A percentile compares a stretch with the other conserved stretches of the same genome.
phyloP scores from a whole-genome alignment of 2,888 invertebrate species.

The Smittia sp. region DNA sequence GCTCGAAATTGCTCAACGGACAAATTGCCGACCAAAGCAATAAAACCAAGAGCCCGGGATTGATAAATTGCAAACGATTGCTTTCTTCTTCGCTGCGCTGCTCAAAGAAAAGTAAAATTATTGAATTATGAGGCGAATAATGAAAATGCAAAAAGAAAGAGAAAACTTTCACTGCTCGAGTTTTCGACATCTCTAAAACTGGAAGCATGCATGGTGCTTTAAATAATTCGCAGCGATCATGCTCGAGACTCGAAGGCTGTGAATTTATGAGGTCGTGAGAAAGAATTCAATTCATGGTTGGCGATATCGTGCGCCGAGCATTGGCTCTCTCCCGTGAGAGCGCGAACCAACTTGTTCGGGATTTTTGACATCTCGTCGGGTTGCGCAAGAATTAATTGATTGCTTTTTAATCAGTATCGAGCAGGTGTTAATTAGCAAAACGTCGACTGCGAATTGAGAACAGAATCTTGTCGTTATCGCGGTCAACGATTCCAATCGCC shows the following conservation, averaged over 20 bases:
- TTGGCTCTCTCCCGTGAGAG: no score
- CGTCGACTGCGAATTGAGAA: no score
- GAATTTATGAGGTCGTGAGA: conserved; percentile 37
- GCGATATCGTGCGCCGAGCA: neutral
- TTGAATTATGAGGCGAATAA: neutral
- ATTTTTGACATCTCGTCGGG: no score
- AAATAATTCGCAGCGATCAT: conserved; percentile 16
- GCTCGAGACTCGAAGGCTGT: neutral
- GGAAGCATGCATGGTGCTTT: conserved; percentile 32
- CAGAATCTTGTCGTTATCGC: no score
- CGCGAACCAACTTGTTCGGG: no score
- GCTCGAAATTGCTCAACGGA: neutral
- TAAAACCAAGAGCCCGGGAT: neutral
- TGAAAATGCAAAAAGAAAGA: conserved; percentile 20
- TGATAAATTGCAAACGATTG: conserved; percentile 6
- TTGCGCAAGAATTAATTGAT: no score
- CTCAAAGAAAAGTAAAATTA: neutral
- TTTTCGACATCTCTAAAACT: neutral
- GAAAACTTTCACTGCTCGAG: neutral
- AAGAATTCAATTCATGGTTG: conserved; percentile 24
- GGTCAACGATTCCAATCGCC: no score
- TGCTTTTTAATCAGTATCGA: no score
- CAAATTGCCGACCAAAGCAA: neutral
- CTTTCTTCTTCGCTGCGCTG: neutral
- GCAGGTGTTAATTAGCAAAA: no score